Conservation (phyloP, 2,888 invertebrate species). For the Antitype chi region DNA sequence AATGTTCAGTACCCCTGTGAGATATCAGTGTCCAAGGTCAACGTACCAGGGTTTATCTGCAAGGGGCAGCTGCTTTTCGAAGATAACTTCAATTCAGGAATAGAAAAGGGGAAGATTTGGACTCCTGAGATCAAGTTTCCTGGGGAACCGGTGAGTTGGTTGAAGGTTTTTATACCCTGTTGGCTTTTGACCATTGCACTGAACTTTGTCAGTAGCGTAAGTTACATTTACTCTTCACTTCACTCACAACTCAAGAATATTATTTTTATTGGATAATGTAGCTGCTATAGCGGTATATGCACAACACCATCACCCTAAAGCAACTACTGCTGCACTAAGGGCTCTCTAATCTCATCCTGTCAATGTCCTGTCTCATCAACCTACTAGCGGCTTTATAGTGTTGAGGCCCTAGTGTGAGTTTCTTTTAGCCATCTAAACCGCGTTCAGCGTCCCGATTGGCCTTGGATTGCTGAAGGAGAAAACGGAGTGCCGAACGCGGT, state of each 20-base stretch:
- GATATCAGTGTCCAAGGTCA: conserved; percentile 79
- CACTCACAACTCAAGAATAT: not conserved
- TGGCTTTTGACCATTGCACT: too few species aligned
- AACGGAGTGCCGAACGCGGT: too few species aligned
- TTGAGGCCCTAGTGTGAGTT: too few species aligned
- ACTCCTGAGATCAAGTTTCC: conserved; percentile 90
- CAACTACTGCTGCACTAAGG: not conserved
- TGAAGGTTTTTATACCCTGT: not conserved
- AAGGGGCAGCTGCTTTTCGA: conserved; percentile 91
- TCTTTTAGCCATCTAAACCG: too few species aligned
- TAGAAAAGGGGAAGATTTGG: conserved; percentile 89
- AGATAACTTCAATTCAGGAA: conserved; percentile 89
- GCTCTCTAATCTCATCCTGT: not conserved
- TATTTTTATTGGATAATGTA: not conserved
- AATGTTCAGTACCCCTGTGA: conserved; percentile 75
- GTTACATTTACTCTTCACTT: too few species aligned
- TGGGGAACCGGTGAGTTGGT: conserved; percentile 90
- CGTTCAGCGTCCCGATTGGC: too few species aligned
- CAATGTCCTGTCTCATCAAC: not conserved
- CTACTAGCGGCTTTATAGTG: not conserved
- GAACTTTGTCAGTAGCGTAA: too few species aligned
- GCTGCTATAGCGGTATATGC: not conserved
- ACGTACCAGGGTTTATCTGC: conserved; percentile 85
- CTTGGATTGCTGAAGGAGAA: too few species aligned
- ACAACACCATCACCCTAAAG: not conserved